Evolutionary conservation across 2,797 vertebrate genomes (phyloP).

Genomic region (Halcyon leucocephala): DNA sequence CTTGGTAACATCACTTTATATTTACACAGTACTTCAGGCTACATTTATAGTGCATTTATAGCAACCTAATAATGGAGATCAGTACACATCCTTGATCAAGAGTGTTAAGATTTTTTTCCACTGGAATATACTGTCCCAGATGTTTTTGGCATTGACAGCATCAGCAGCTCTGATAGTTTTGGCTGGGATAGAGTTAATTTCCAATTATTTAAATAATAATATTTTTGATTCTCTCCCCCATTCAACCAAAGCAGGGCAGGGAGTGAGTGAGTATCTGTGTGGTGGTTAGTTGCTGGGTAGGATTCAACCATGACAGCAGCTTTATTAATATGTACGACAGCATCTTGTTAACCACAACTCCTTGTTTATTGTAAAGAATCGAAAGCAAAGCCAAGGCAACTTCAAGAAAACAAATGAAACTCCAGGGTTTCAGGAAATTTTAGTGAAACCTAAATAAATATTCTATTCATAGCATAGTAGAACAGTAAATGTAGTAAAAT

Average conservation of each 20-base stretch:
- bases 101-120: not conserved
- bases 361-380: not conserved
- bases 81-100: not conserved
- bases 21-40: not conserved
- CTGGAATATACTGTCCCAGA: not conserved
- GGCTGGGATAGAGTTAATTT: not conserved
- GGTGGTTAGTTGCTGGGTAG: not conserved
- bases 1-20: not conserved
- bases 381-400: constrained; percentile 4
- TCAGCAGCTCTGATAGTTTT: not conserved
- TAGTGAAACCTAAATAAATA: constrained; percentile 18
- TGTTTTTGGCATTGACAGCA: not conserved
- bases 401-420: constrained; percentile 50
- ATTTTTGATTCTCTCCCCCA: not conserved
- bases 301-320: not conserved
- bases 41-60: not conserved
- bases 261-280: not conserved
- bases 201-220: not conserved
- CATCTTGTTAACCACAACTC: constrained; percentile 34
- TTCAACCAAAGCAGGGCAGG: too few relatives aligned
- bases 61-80: not conserved
- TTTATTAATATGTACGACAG: constrained; percentile 6
- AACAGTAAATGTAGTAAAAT: constrained; percentile 25
- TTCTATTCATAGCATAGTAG: not conserved
- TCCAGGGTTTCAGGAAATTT: constrained; percentile 20